Base-by-base conservation (phyloP, 2,797 vertebrate genomes). In the Nannoperca obscura region DNA sequence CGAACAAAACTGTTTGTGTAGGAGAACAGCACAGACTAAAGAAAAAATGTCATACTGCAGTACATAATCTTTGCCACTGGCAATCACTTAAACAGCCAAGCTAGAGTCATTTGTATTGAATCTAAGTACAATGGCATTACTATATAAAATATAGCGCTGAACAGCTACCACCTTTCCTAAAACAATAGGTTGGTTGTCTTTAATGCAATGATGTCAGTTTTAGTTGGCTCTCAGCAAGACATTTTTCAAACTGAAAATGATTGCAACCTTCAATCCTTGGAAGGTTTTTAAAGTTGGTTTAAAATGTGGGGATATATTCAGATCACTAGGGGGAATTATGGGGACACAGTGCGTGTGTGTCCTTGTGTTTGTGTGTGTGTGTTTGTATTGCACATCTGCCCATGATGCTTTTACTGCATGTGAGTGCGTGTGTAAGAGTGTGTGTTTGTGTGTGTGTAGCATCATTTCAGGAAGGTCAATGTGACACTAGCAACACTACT, bases 401-500 rank as follows among this genome's bases (percentile, higher is more conserved):
- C 40, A 32, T 36, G 53, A 72, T 68, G 40, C 47, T 58, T 80
- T 74, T 77, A 74, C 54, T 69, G 46, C 53, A 61, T 62, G 53
- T 57, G 59, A 54, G 59, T 63, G 46, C 11, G 2, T 58, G 34
- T 20, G 40, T 6, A 22, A 20, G 67, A 53, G 24, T 19, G 27
- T 58, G 47, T 64, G 49, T 54, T n/a, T 44, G 42, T 10, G 32
- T 24, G 61, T 72, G 72, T 61, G 74, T 32, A 49, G 63, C 83
- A 88, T 90, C 88, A 92, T 93, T 94, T 93, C 80, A 86, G 78
- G 87, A 90, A 93, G 91, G 92, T 93, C 93, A 93, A 84, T 72
- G 86, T 80, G 87, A 91, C 86, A 89, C 83, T 30, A 71, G 74
- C 80, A 86, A 84, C 69, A 85, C 76, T 76, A 74, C 83, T 90